Evolutionary conservation across 2,113 vertebrate species (phyloP).

Genomic region (Heterochromis multidens): DNA sequence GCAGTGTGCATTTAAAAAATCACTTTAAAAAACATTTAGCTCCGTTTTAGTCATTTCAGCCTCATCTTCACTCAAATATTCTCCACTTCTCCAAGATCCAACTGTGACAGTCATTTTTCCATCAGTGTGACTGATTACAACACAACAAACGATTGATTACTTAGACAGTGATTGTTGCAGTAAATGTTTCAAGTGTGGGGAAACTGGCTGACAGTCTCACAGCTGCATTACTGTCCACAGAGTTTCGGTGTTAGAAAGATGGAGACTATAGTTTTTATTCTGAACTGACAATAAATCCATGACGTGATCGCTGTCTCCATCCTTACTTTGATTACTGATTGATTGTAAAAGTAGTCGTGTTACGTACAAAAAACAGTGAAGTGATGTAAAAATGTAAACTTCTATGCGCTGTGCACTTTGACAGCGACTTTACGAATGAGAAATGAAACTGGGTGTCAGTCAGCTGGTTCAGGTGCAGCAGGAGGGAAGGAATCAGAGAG

Average conservation of each 20-base stretch:
- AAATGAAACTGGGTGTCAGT: neutral
- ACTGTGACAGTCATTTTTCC: neutral
- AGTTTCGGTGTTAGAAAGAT: neutral
- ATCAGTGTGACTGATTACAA: neutral
- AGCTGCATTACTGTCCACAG: neutral
- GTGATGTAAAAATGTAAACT: neutral
- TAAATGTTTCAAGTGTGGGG: neutral
- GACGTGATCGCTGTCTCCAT: neutral
- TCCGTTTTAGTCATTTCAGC: neutral
- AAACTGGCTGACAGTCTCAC: neutral
- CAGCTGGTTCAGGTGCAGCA: rapidly evolving
- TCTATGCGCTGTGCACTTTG: neutral
- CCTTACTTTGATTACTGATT: neutral
- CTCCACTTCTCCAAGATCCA: neutral
- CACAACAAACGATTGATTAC: neutral
- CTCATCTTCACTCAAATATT: neutral
- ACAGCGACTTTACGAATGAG: neutral
- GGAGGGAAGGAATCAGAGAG: neutral
- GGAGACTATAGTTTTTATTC: neutral
- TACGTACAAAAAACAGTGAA: neutral
- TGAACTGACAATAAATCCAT: neutral
- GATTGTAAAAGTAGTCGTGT: neutral
- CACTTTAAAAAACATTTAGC: neutral
- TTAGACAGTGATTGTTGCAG: neutral
- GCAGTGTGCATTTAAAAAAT: neutral